Base-by-base conservation (phyloP, 2,888 invertebrate genomes). In the Galeopsomyia nigrocyanea region DNA sequence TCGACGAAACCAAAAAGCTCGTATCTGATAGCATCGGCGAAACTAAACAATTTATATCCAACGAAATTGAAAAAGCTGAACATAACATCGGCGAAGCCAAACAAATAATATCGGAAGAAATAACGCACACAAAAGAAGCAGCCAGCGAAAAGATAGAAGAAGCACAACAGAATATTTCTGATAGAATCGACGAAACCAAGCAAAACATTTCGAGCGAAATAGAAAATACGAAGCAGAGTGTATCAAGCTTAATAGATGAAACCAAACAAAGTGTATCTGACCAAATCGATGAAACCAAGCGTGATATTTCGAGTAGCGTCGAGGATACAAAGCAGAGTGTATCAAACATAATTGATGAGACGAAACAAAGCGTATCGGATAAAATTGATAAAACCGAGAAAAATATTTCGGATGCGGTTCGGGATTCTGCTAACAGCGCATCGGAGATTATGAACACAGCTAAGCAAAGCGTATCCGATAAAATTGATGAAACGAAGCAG, bases 201-300 rank as follows among this genome's bases (percentile, higher is more conserved):
- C 19, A 62, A 26, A 17, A 26, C 7, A 2, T 49, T 22, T n/a
- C 46, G 13, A 62, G 14, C 9, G 19, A 47, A 19, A 16, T 31
- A 5, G 19, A 51, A 51, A 39, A 65, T 26, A 53, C 26, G 9
- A 22, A 57, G 7, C 55, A 49, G n/a, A 39, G 0, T 53, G 26
- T 65, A 49, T 19, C 51, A 0, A 21, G 56, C 14, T 31, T 46
- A 65, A n/a, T 65, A 0, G 56, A 70, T n/a, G 58, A 63, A 50
- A 47, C 51, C 0, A 53, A 46, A 39, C 21, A 47, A 39, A 16
- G 13, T n/a, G n/a, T 49, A 53, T 31, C 70, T 0, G 22, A 66
- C 14, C 6, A 55, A 58, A 62, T 62, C 5, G 55, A 68, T 31
- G 57, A 57, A 49, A 22, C 2, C 13, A 3, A 13, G 13, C 9